Evolutionary conservation across 2,888 invertebrate genomes (phyloP), one percentile per base, ranked within the genome.

Genomic region (Cepaea hortensis): DNA sequence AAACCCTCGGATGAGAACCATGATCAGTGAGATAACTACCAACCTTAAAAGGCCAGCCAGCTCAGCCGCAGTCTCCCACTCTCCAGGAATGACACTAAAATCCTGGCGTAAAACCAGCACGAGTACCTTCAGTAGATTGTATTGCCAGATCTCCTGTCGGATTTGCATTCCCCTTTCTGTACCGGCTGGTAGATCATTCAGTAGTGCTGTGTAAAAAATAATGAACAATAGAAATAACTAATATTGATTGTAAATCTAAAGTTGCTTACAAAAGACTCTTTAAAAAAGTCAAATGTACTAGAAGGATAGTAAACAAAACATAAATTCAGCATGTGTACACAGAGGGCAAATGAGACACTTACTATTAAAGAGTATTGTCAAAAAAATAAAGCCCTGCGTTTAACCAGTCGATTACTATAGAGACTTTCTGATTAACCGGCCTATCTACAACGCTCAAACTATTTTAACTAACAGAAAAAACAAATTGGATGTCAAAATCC

Each of bases 41-140:
- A 89, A 94, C 94, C 93, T 91, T 50, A 94, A 89, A n/a, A 93
- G 89, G 35, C 89, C 89, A 9, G 93, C 92, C 7, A 94, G 90
- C 61, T 91, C 90, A 23, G 93, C 91, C 11, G 93, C 94, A 18
- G 92, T 93, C 20, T 90, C 90, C 94, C 94, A 94, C 85, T 93
- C 93, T 80, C 93, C 93, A 70, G 91, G 90, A 13, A 94, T 89
- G 72, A 93, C 90, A 85, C 91, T 91, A 89, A 91, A 94, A 87
- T 94, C 94, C 80, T 94, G 94, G 83, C 93, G 93, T n/a, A 94
- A 88, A 7, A 93, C 91, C 13, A 94, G 89, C 23, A 93, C 90
- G 4, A 94, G 89, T 1, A 93, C 92, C 70, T 93, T 92, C 9
- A 93, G 89, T 5, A 94, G 84, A 87, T 94, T 93, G 87, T 91